Evolutionary conservation across 1,140 invertebrate species (phyloP).

Genomic region (Reticulitermes speratus): DNA sequence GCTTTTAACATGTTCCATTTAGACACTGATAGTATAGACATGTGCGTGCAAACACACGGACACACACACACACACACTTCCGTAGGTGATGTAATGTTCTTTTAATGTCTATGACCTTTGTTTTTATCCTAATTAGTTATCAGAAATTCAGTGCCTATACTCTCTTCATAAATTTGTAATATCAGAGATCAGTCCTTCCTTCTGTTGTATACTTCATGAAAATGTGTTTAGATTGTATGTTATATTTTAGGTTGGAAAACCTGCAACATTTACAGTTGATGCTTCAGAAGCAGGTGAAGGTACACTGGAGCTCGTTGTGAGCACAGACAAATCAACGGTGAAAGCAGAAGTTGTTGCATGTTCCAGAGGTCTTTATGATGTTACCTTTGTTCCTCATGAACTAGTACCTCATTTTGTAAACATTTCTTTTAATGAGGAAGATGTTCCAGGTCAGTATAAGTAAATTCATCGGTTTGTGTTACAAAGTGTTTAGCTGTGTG

Average conservation of each 20-base stretch:
- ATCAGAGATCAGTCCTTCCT: too few relatives aligned
- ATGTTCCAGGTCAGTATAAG: conserved; percentile 65
- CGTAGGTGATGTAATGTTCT: too few relatives aligned
- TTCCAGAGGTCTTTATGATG: conserved; percentile 90
- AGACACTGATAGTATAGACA: too few relatives aligned
- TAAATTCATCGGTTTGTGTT: neutral
- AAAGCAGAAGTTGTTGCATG: conserved; percentile 87
- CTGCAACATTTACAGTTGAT: conserved; percentile 90
- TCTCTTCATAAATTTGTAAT: too few relatives aligned
- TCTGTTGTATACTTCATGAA: too few relatives aligned
- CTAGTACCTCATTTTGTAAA: conserved; percentile 89
- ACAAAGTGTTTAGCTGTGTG: too few relatives aligned
- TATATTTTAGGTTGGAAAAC: conserved; percentile 63
- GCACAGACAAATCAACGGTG: conserved; percentile 82
- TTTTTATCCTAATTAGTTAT: too few relatives aligned
- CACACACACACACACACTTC: too few relatives aligned
- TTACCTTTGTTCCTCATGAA: conserved; percentile 92
- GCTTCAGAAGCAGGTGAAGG: conserved; percentile 94
- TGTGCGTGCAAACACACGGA: too few relatives aligned
- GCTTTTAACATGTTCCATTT: too few relatives aligned
- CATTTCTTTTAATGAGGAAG: conserved; percentile 95
- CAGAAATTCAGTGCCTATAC: conserved; percentile 15
- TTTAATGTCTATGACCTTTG: too few relatives aligned
- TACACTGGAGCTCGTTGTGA: conserved; percentile 91
- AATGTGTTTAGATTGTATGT: neutral